A percentile compares a stretch with the other conserved stretches of the same genome.
phyloP scores from a whole-genome alignment of 2,113 vertebrate species.

The Chiloscyllium plagiosum region DNA sequence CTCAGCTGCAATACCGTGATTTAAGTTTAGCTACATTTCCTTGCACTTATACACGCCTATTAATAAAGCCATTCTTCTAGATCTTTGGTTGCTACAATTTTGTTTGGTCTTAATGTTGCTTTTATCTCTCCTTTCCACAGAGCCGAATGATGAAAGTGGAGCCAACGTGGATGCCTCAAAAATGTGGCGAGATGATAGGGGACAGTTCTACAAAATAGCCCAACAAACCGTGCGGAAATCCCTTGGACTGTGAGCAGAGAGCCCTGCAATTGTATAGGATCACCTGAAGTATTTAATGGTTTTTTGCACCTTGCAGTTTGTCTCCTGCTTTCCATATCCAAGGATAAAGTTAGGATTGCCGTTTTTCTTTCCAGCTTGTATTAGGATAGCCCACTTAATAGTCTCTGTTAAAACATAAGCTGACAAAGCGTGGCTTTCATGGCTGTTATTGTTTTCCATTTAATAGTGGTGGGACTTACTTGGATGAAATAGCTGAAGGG shows the following conservation, averaged over 20 bases:
- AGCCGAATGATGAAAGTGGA: constrained; percentile 93
- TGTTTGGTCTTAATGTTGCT: background rate
- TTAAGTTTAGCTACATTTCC: background rate
- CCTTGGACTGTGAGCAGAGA: constrained; percentile 65
- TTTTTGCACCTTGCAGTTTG: constrained; percentile 20
- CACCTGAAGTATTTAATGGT: background rate
- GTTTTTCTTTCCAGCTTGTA: background rate
- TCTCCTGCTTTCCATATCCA: constrained; percentile 2
- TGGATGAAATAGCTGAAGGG: background rate
- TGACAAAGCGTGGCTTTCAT: background rate
- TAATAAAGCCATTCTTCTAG: background rate
- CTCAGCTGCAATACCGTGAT: too few species aligned
- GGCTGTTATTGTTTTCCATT: background rate
- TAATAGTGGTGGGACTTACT: background rate
- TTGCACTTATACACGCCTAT: background rate
- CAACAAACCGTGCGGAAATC: constrained; percentile 91
- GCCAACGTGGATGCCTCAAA: constrained; percentile 94
- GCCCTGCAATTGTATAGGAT: background rate
- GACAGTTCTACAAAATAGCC: constrained; percentile 84
- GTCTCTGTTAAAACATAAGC: background rate
- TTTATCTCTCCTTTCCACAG: constrained; percentile 53
- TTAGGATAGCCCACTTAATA: background rate
- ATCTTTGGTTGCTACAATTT: background rate
- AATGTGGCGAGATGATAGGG: constrained; percentile 94
- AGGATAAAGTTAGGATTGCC: constrained; percentile 21